These are phyloP conservation scores for Camponotus floridanus DNA, from an alignment of 1,140 invertebrate genomes.

Conservation along the genomic window DNA sequence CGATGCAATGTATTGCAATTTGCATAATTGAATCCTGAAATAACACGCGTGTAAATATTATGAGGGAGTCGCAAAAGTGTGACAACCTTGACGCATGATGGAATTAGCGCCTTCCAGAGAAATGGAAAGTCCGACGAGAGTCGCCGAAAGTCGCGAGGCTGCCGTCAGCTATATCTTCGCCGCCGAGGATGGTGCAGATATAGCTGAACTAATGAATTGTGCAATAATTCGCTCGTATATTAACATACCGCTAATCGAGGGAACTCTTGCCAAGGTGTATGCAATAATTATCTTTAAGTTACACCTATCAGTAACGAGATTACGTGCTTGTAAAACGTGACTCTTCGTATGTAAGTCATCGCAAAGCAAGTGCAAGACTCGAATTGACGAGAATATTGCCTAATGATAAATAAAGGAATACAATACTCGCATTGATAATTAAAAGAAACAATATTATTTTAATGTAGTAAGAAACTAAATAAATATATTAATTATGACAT, in stretches of 20 bases:
- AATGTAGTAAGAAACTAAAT: background rate
- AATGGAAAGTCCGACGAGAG: constrained; percentile 65
- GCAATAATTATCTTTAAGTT: constrained; percentile 66
- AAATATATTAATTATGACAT: too few relatives aligned
- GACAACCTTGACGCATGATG: constrained; percentile 65
- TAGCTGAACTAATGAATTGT: constrained; percentile 61
- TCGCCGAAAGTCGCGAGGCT: constrained; percentile 53
- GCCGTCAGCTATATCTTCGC: background rate
- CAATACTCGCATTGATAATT: background rate
- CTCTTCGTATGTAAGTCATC: background rate
- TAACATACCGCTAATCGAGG: constrained; percentile 76
- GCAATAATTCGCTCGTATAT: constrained; percentile 68
- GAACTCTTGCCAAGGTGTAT: constrained; percentile 69
- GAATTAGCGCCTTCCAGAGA: constrained; percentile 67
- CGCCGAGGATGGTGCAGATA: background rate
- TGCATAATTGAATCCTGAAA: background rate
- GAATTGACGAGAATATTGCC: background rate
- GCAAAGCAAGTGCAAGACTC: constrained; percentile 2
- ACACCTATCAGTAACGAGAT: constrained; percentile 38
- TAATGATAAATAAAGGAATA: background rate
- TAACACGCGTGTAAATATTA: background rate
- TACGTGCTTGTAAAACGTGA: background rate
- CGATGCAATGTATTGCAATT: background rate
- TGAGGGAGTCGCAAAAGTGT: constrained; percentile 50
- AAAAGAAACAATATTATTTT: background rate